Base-by-base conservation (phyloP, 2,888 invertebrate species). In the Lycia hirtaria region DNA sequence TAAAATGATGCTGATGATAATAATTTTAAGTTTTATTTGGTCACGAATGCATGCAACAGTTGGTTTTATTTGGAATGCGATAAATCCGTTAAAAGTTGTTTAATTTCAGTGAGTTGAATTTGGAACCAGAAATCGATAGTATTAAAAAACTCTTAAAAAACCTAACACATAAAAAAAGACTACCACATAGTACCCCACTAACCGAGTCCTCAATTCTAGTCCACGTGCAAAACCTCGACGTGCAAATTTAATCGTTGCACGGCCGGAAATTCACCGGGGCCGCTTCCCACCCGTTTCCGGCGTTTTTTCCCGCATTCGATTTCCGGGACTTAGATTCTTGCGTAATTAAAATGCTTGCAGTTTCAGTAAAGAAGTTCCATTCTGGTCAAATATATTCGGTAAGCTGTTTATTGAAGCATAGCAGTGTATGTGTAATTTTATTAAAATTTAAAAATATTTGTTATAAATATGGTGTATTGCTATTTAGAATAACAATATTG, bases 231-330 rank as follows among this genome's bases (percentile, higher is more conserved):
- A n/a, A 56, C 54, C 64, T 62, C 57, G 68, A 68, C 69, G 62
- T 76, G 73, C 72, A 76, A 73, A 61, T 76, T 76, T 76, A 75
- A 76, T 73, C 68, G 65, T 53, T 56, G 62, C 63, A 53, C 52
- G 58, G 20, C 41, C 24, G 35, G 47, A 47, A 17, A 20, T 47
- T 41, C 41, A 41, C 12, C 41, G 26, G 26, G 15, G 26, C 41
- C 26, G 10, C 26, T 48, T 33, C 45, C 59, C 56, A 41, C 49
- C 40, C 51, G 33, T 54, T 65, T 51, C 55, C 66, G 56, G 44
- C 60, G 52, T 73, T 73, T 75, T 75, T 73, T 65, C 56, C 56
- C 58, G 37, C 59, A 67, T 66, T 65, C 61, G 65, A 65, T 65
- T 64, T 65, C 65, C 64, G 62, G 50, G 48, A 57, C 57, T 62